These are phyloP conservation scores for Panthera leo DNA, from an alignment of 2,113 vertebrate species.

Conservation along the genomic window DNA sequence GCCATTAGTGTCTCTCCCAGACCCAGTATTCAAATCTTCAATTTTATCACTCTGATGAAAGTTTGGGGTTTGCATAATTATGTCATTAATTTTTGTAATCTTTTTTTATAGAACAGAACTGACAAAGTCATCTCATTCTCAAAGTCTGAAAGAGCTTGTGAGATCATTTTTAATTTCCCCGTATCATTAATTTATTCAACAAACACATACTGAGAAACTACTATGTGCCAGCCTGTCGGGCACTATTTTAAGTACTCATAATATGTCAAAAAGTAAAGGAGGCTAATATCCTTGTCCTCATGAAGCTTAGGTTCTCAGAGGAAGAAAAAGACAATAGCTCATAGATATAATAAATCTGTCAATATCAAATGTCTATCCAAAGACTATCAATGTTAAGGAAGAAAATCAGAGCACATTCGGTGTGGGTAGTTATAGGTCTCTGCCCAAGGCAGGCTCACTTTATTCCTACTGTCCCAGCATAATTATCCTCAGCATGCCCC, in stretches of 20 bases:
- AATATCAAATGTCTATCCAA: neutral
- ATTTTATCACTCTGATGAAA: neutral
- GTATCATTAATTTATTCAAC: neutral
- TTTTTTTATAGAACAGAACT: neutral
- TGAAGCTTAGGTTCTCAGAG: neutral
- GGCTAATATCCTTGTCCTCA: neutral
- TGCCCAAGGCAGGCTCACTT: neutral
- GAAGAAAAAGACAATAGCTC: neutral
- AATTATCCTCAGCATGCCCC: neutral
- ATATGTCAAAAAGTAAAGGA: neutral
- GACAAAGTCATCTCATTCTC: neutral
- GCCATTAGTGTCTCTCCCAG: neutral
- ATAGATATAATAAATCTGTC: neutral
- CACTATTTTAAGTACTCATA: neutral
- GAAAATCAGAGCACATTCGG: neutral
- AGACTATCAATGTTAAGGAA: neutral
- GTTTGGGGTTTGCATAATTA: neutral
- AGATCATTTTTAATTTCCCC: neutral
- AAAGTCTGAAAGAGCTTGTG: neutral
- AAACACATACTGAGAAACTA: neutral
- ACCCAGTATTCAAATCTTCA: neutral
- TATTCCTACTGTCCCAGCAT: neutral
- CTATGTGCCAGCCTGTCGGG: neutral
- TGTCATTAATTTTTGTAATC: neutral
- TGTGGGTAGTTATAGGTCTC: too few species aligned